Base-by-base conservation (phyloP, 64 coral and sea anemone species). In the Catalaphyllia jardinei region DNA sequence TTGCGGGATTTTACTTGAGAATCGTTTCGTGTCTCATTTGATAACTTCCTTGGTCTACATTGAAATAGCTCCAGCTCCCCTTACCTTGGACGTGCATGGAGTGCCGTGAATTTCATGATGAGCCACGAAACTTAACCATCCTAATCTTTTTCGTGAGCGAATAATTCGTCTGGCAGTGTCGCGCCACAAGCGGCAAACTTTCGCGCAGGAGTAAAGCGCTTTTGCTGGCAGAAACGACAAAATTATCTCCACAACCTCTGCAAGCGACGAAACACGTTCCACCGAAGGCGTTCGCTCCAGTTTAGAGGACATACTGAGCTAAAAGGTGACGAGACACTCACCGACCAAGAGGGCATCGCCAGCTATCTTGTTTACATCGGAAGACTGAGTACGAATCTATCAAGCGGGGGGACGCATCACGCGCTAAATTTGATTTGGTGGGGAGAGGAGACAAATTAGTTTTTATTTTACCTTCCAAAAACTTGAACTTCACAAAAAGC, bases 161-260 rank as follows among this genome's bases (percentile, higher is more conserved):
- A 87, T 30, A 71, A 92, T 52, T 39, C 90, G 74, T 31, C 59
- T 71, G 0, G 59, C 75, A 27, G 80, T 92, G 51, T 92, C 90
- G 87, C 83, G 74, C 90, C 90, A 92, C 60, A 92, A 52, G 1
- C 83, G 90, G 71, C 90, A 87, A 52, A 92, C 90, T 72, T 92
- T 74, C 59, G 42, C 77, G n/a, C 82, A 72, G 15, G 4, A 46
- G 14, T 77, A 64, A 22, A 92, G 62, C 11, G 84, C 49, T 92
- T 55, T 86, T 0, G 90, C 90, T 0, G 90, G 90, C 27, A 92
- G 62, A 67, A 92, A 92, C 29, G 90, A 87, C 29, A 92, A 33
- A 86, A 87, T 72, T 15, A 92, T 75, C 30, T 92, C 90, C 67
- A 92, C 72, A 13, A 92, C 76, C 73, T 92, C 90, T 29, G 81